Evolutionary conservation across 2,797 vertebrate species (phyloP).

Genomic region (Dendrocincla fuliginosa): DNA sequence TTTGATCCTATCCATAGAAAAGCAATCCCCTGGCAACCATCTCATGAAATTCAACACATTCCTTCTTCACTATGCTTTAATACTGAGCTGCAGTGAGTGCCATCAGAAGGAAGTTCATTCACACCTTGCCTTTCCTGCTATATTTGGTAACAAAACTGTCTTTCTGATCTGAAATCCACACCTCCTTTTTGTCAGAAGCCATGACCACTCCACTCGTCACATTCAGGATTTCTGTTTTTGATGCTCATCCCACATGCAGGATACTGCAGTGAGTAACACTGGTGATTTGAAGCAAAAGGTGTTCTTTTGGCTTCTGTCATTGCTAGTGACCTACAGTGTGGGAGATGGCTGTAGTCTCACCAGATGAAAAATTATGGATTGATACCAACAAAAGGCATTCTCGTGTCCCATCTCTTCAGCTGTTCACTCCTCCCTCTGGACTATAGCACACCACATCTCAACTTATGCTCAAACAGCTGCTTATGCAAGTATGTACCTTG

Average conservation of each 20-base stretch:
- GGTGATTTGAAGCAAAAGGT: background rate
- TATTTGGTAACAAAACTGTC: background rate
- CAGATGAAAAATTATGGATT: background rate
- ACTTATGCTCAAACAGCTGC: background rate
- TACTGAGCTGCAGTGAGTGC: background rate
- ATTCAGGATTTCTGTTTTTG: background rate
- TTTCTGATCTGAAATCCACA: background rate
- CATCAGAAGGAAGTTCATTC: constrained; percentile 26
- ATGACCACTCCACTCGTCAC: background rate
- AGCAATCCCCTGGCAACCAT: background rate
- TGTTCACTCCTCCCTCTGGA: background rate
- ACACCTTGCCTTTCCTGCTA: background rate
- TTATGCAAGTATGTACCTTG: background rate
- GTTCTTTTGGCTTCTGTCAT: background rate
- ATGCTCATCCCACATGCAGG: background rate
- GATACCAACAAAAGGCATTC: background rate
- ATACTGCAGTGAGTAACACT: background rate
- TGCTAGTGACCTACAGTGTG: background rate
- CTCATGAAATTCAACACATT: background rate
- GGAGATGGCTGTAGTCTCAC: background rate
- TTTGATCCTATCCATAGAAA: background rate
- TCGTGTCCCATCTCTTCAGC: background rate
- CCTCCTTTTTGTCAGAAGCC: background rate
- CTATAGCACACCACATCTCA: background rate
- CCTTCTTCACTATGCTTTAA: background rate